Conservation (phyloP, 2,113 vertebrate species). For the Calyptomena viridis region DNA sequence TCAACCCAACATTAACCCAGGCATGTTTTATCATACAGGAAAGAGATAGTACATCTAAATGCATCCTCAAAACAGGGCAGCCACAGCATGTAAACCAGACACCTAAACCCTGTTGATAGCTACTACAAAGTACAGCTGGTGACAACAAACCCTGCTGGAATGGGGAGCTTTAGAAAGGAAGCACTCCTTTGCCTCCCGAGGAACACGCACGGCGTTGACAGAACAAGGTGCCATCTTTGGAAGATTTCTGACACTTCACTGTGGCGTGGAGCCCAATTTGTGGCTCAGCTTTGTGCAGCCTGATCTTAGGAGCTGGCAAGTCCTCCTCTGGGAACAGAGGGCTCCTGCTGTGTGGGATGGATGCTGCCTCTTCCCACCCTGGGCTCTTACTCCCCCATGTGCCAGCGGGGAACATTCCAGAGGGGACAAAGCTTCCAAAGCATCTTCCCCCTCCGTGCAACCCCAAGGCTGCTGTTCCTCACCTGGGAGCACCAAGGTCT, state of each 20-base stretch:
- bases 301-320: background rate
- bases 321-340: accelerated
- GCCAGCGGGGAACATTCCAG: accelerated
- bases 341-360: background rate
- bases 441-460: background rate
- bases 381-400: accelerated
- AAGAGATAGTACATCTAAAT: background rate
- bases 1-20: background rate
- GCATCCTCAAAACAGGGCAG: background rate
- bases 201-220: background rate
- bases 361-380: background rate
- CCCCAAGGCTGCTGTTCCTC: background rate
- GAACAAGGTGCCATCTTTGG: background rate
- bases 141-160: background rate
- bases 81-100: background rate
- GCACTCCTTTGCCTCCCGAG: background rate
- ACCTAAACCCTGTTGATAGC: background rate
- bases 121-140: background rate
- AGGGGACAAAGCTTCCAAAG: background rate
- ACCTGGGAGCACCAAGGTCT: background rate
- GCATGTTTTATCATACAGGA: background rate
- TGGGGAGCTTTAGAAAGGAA: background rate
- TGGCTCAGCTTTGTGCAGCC: background rate
- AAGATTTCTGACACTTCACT: background rate
- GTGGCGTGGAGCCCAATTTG: background rate